Evolutionary conservation across 2,113 vertebrate species (phyloP).

Genomic region (Orycteropus afer): DNA sequence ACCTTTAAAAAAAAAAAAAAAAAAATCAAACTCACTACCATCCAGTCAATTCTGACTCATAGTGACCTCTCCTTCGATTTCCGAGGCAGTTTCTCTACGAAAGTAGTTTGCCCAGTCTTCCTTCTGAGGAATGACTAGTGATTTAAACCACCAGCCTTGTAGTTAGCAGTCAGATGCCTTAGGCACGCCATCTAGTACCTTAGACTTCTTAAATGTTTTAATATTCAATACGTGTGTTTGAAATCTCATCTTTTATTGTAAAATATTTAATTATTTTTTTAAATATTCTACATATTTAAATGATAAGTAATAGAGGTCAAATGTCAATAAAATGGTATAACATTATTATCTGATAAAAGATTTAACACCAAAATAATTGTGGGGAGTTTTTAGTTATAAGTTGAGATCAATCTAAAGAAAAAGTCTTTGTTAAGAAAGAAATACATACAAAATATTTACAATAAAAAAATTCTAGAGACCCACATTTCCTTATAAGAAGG

Average conservation of each 20-base stretch:
- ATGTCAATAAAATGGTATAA: not conserved
- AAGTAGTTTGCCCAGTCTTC: too few species aligned
- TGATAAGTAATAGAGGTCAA: not conserved
- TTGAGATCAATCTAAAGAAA: slow-evolving; percentile 8
- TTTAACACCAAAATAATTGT: not conserved
- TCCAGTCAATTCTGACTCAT: too few species aligned
- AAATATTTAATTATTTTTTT: not conserved
- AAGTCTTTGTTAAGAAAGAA: not conserved
- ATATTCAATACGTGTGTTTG: not conserved
- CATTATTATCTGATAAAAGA: not conserved
- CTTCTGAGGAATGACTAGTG: too few species aligned
- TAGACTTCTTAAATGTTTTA: not conserved
- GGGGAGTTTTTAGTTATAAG: not conserved
- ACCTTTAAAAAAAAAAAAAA: too few species aligned
- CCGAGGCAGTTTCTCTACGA: too few species aligned
- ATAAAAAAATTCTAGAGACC: not conserved
- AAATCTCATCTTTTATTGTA: not conserved
- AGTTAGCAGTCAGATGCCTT: too few species aligned
- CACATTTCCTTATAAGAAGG: slow-evolving; percentile 21
- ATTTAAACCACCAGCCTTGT: too few species aligned
- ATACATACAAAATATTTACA: not conserved
- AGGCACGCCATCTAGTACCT: not conserved
- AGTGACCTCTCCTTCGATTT: too few species aligned
- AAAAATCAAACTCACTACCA: too few species aligned
- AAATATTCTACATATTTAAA: not conserved